phyloP scores from a whole-genome alignment of 2,888 invertebrate genomes.

The Barypeithes pellucidus region DNA sequence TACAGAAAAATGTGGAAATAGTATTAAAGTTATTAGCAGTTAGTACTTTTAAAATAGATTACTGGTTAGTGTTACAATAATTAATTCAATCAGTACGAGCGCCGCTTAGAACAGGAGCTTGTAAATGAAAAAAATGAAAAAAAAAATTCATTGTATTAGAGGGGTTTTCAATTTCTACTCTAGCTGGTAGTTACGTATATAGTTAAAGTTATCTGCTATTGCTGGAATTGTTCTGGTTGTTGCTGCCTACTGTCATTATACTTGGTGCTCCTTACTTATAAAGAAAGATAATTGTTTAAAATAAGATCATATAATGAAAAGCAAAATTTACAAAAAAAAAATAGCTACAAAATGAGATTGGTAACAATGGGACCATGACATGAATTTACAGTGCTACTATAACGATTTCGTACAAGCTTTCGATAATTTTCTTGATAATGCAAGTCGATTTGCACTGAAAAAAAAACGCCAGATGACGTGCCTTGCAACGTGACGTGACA shows the following conservation, averaged over 20 bases:
- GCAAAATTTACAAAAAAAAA: not conserved
- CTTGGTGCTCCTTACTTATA: too few relatives aligned
- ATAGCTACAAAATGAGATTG: not conserved
- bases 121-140: conserved; percentile 14
- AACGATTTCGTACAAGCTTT: not conserved
- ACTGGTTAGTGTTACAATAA: conserved; percentile 17
- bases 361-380: not conserved
- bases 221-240: too few relatives aligned
- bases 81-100: conserved; percentile 11
- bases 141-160: too few relatives aligned
- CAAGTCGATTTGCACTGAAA: not conserved
- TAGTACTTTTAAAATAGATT: conserved; percentile 21
- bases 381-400: not conserved
- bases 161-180: too few relatives aligned
- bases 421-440: not conserved
- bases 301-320: conserved; percentile 3
- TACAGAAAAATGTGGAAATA: conserved; percentile 34
- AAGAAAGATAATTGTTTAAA: not conserved
- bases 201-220: too few relatives aligned
- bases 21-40: conserved; percentile 31
- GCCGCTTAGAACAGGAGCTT: not conserved
- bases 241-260: too few relatives aligned
- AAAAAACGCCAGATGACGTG: not conserved
- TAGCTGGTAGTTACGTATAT: too few relatives aligned
- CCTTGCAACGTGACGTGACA: not conserved